Base-by-base conservation (phyloP, 2,113 vertebrate species). In the Hippoglossus stenolepis region DNA sequence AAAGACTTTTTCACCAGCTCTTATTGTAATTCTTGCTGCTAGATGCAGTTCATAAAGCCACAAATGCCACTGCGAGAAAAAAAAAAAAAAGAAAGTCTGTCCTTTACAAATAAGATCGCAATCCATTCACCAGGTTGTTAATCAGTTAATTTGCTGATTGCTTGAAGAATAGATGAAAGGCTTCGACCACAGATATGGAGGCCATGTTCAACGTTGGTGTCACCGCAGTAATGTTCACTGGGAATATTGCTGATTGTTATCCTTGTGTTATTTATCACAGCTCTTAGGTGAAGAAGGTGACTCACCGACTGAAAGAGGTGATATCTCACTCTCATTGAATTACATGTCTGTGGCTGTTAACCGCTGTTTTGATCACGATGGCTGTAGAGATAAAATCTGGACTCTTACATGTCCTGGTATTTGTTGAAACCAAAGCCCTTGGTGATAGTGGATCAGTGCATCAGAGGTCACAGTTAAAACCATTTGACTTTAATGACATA, bases 11-110 rank as follows among this genome's bases (percentile, higher is more conserved):
- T 67, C 49, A 38, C 53, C 4, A 78, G n/a, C 63, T 80, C 78
- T 61, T 71, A 49, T 86, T 90, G 85, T 85, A 57, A 70, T 73
- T 74, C 82, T 66, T 57, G 5, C 73, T 74, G 63, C 56, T 54
- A 71, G 81, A 85, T 86, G 24, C 77, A 84, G 68, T 64, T 84
- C 60, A 75, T 81, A 78, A 77, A 88, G 69, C 66, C 1, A 67
- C 70, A 74, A 83, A 83, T 71, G 31, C 54, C 43, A 54, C 14
- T 21, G 51, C 24, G 40, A 14, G 15, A 24, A 57, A 12, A 14
- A 57, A 24, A 65, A 63, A 86, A 28, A 2, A 31, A 7, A 14
- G 40, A 49, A 69, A 60, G 65, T 15, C 53, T 5, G 51, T 80
- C 71, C 66, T 64, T 62, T 76, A 80, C 62, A 74, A 71, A 84